phyloP scores from a whole-genome alignment of 1,140 invertebrate species.

The Theocolax elegans region DNA sequence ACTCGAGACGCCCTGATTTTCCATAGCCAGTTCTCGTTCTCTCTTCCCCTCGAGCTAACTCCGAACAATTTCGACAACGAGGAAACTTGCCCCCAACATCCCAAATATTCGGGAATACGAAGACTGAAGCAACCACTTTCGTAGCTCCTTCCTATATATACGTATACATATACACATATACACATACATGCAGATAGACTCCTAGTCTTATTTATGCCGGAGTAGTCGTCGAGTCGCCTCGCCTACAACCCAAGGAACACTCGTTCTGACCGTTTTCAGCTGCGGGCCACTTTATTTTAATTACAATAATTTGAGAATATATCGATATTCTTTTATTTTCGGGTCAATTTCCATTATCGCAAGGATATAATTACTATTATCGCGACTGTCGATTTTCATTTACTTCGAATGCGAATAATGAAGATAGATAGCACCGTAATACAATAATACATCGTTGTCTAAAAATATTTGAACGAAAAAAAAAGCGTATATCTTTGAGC shows the following conservation, averaged over 20 bases:
- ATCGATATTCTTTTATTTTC: neutral
- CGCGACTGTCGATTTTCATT: too few relatives aligned
- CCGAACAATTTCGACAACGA: constrained; percentile 30
- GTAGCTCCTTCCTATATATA: too few relatives aligned
- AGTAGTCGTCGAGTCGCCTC: neutral
- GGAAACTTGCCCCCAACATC: constrained; percentile 20
- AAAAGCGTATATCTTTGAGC: too few relatives aligned
- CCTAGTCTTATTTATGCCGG: neutral
- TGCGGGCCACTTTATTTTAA: neutral
- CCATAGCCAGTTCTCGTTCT: neutral
- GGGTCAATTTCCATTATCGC: too few relatives aligned
- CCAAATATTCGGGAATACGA: constrained; percentile 34
- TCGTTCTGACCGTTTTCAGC: neutral
- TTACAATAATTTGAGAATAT: neutral
- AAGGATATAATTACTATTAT: too few relatives aligned
- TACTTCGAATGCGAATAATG: too few relatives aligned
- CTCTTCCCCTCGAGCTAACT: neutral
- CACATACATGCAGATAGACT: too few relatives aligned
- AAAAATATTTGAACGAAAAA: too few relatives aligned
- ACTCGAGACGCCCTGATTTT: neutral
- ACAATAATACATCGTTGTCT: too few relatives aligned
- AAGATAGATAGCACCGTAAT: too few relatives aligned
- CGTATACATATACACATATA: too few relatives aligned
- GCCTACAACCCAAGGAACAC: neutral
- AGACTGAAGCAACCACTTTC: neutral